Evolutionary conservation across 2,797 vertebrate genomes (phyloP).

Genomic region (Parauchenoglanis ngamensis): DNA sequence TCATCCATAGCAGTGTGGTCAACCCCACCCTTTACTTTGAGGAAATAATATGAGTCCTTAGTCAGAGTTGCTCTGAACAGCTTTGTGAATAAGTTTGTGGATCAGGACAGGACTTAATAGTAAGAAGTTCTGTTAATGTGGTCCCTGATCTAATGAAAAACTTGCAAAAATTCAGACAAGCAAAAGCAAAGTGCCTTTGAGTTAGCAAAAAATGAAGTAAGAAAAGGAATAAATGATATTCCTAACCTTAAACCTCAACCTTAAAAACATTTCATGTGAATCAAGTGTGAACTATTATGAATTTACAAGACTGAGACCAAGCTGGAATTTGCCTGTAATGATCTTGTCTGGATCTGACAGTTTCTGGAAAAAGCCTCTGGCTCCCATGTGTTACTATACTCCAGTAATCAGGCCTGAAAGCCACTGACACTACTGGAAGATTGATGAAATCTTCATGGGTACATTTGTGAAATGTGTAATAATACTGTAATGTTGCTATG

Average conservation of each 20-base stretch:
- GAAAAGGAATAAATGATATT: neutral
- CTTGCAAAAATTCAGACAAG: neutral
- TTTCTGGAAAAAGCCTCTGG: slow-evolving; percentile 1
- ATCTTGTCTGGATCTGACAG: neutral
- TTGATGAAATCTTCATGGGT: slow-evolving; percentile 2
- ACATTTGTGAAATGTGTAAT: slow-evolving; percentile 5
- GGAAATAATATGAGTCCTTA: neutral
- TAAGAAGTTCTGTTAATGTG: neutral
- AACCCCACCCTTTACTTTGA: neutral
- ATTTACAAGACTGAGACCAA: neutral
- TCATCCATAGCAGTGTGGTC: neutral
- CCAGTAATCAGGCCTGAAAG: neutral
- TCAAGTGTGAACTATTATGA: neutral
- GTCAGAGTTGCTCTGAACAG: neutral
- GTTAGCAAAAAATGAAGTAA: neutral
- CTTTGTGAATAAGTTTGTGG: neutral
- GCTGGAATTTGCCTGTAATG: neutral
- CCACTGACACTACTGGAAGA: neutral
- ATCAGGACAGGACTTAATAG: neutral
- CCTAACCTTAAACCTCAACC: neutral
- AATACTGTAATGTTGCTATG: neutral
- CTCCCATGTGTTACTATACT: slow-evolving; percentile 9
- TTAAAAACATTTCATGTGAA: neutral
- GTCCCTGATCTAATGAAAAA: neutral
- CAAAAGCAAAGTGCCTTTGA: neutral